Percentiles rank a stretch among this genome's conserved stretches.
phyloP scores from a whole-genome alignment of 1,140 invertebrate genomes.

The Proctacanthus coquilletti region DNA sequence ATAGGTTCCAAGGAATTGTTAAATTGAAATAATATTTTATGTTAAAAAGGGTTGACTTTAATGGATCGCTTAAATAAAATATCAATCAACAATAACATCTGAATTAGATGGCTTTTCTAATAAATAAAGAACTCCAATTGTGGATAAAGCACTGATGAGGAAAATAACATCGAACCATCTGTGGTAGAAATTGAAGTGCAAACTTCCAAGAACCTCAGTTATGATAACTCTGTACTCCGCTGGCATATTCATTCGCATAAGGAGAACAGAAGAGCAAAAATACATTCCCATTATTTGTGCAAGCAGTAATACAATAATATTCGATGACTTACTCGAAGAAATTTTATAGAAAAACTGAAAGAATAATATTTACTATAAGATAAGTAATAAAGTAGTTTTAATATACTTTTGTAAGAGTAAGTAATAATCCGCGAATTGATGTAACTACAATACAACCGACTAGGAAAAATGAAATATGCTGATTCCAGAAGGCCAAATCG shows the following conservation, averaged over 20 bases:
- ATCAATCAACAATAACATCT: conserved; percentile 14
- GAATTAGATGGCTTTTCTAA: conserved; percentile 23
- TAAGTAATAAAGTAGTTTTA: neutral
- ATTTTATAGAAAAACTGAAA: conserved; percentile 98
- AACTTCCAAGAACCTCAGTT: conserved; percentile 91
- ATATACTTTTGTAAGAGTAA: conserved; percentile 90
- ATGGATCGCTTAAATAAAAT: no score
- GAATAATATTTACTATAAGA: conserved; percentile 1
- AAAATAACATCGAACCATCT: conserved; percentile 99
- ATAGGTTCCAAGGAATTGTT: no score
- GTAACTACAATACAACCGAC: conserved; percentile 97
- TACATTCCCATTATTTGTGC: conserved; percentile 99
- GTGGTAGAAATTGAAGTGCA: conserved; percentile 99
- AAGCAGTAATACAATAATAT: conserved; percentile 91
- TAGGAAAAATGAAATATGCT: conserved; percentile 93
- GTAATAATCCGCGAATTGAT: conserved; percentile 86
- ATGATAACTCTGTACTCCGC: conserved; percentile 94
- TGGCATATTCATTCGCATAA: conserved; percentile 99
- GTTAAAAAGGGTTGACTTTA: no score
- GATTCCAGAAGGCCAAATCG: conserved; percentile 97
- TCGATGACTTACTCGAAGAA: conserved; percentile 97
- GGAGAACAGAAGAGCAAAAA: conserved; percentile 92
- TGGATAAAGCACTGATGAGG: conserved; percentile 88
- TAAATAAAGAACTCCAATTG: conserved; percentile 83
- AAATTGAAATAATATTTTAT: no score